A percentile compares a stretch with the other conserved stretches of the same genome.
Evolutionary conservation across 2,888 invertebrate genomes (phyloP).

Genomic region (Globia sparganii): DNA sequence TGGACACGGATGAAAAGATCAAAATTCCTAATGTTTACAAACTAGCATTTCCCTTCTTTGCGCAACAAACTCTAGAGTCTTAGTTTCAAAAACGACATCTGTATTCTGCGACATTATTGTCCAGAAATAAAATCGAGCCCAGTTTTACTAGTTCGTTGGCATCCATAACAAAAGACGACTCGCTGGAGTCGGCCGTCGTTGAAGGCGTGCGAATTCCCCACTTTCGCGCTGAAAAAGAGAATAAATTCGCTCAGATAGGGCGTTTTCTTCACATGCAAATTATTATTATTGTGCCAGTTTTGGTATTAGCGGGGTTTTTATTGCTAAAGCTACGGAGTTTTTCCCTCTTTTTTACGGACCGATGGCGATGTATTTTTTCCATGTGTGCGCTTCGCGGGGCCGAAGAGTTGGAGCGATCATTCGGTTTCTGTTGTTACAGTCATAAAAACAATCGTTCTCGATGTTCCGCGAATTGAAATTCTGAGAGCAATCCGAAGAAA

Average conservation of each 20-base stretch:
- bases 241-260: constrained; percentile 76
- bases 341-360: constrained; percentile 68
- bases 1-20: constrained; percentile 5
- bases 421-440: constrained; percentile 63
- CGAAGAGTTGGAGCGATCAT: constrained; percentile 66
- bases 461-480: constrained; percentile 60
- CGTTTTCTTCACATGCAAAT: constrained; percentile 83
- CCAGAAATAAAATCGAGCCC: constrained; percentile 62
- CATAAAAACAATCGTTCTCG: constrained; percentile 61
- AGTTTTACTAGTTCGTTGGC: constrained; percentile 69
- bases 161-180: constrained; percentile 71
- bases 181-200: constrained; percentile 64
- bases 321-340: constrained; percentile 69
- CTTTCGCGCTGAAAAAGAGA: constrained; percentile 70
- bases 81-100: constrained; percentile 45
- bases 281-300: constrained; percentile 83
- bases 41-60: constrained; percentile 20
- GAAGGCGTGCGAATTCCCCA: constrained; percentile 74
- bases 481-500: constrained; percentile 48
- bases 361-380: constrained; percentile 66
- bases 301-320: constrained; percentile 80
- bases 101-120: constrained; percentile 56
- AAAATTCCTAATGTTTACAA: constrained; percentile 39
- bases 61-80: constrained; percentile 16
- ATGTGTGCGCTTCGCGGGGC: constrained; percentile 54